Percentiles rank a stretch among this genome's conserved stretches.
Evolutionary conservation across 1,140 invertebrate species (phyloP).

Genomic region (Eriocheir sinensis): DNA sequence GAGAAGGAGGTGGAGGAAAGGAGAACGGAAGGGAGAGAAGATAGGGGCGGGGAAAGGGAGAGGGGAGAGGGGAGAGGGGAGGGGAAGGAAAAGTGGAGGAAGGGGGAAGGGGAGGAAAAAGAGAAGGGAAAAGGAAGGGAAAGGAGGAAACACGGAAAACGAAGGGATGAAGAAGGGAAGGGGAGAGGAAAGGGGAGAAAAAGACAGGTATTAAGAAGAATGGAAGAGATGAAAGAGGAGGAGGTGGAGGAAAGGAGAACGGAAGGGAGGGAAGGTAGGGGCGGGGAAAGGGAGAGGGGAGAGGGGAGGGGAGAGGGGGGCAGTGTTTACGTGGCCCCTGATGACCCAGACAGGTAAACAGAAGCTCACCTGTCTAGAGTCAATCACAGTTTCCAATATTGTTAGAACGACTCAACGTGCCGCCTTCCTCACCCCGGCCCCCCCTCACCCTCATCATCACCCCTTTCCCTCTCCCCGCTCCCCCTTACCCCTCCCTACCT

Average conservation of each 20-base stretch:
- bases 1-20: not conserved
- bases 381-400: not conserved
- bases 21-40: not conserved
- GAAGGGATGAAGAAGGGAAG: too few species aligned
- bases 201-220: too few species aligned
- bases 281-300: not conserved
- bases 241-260: too few species aligned
- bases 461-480: not conserved
- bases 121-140: too few species aligned
- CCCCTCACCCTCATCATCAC: not conserved
- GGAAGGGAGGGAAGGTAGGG: too few species aligned
- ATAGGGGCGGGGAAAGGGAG: not conserved
- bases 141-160: too few species aligned
- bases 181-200: too few species aligned
- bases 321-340: not conserved
- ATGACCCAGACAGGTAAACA: constrained; percentile 5
- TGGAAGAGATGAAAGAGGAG: too few species aligned
- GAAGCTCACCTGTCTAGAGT: not conserved
- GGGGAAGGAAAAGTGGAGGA: too few species aligned
- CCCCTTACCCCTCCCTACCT: too few species aligned
- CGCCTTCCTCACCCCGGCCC: not conserved
- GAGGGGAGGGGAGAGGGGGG: not conserved
- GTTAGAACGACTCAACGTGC: not conserved
- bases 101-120: too few species aligned
- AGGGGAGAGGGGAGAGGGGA: too few species aligned